Evolutionary conservation across 2,113 vertebrate genomes (phyloP).

Genomic region (Thamnaconus septentrionalis): DNA sequence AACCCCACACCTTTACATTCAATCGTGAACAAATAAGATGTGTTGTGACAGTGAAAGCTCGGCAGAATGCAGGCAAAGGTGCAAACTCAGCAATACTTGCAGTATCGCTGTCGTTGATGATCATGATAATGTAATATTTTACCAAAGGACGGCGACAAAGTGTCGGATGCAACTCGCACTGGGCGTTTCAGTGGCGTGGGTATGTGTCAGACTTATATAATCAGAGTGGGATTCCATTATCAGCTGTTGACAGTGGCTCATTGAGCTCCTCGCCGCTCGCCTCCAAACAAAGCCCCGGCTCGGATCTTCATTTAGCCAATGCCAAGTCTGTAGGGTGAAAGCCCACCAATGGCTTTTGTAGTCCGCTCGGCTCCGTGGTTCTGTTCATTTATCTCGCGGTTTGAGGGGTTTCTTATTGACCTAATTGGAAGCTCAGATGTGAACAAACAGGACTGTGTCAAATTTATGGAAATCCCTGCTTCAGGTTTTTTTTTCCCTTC

Average conservation of each 20-base stretch:
- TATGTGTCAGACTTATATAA: constrained; percentile 32
- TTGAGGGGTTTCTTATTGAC: constrained; percentile 39
- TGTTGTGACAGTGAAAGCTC: too few species aligned
- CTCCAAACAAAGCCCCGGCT: constrained; percentile 26
- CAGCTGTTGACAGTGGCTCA: constrained; percentile 23
- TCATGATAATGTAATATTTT: too few species aligned
- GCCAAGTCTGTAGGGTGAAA: constrained; percentile 51
- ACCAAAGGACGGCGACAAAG: too few species aligned
- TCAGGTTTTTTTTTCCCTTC: too few species aligned
- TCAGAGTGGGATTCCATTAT: constrained; percentile 23
- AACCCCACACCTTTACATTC: too few species aligned
- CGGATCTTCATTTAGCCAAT: constrained; percentile 32
- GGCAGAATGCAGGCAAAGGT: too few species aligned
- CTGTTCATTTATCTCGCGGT: constrained; percentile 17
- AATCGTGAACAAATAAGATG: too few species aligned
- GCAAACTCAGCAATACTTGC: too few species aligned
- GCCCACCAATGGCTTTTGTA: constrained; percentile 49
- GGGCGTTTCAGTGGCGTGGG: too few species aligned
- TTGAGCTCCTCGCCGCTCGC: constrained; percentile 20
- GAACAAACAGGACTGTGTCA: constrained; percentile 33
- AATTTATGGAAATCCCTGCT: constrained; percentile 6
- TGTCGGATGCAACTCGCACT: too few species aligned
- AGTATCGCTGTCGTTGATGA: too few species aligned
- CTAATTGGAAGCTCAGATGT: constrained; percentile 33
- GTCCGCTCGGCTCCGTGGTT: constrained; percentile 14